Evolutionary conservation across 2,888 invertebrate species (phyloP).

Genomic region (Lottia scabra): DNA sequence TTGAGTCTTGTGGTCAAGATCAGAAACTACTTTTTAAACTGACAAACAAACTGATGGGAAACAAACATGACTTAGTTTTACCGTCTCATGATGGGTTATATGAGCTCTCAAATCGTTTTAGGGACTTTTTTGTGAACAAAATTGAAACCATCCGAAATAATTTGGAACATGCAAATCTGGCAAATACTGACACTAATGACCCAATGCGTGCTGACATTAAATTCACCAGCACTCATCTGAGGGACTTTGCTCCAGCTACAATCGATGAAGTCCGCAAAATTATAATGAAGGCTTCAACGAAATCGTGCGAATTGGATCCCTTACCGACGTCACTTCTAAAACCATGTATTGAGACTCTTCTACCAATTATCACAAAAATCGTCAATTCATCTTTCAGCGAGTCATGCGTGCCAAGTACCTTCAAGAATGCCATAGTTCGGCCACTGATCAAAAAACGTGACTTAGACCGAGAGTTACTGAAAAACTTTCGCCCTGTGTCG

Average conservation of each 20-base stretch:
- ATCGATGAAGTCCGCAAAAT: constrained; percentile 11
- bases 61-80: constrained; percentile 9
- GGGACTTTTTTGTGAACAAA: constrained; percentile 15
- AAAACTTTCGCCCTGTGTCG: constrained; percentile 10
- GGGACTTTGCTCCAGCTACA: background rate
- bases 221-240: no score
- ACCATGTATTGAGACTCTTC: background rate
- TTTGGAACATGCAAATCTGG: background rate
- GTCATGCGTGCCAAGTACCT: background rate
- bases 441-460: constrained; percentile 13
- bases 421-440: constrained; percentile 6
- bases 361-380: constrained; percentile 11
- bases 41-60: constrained; percentile 16
- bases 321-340: constrained; percentile 12
- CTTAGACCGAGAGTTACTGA: background rate
- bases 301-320: constrained; percentile 13
- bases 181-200: no score
- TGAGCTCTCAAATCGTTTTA: constrained; percentile 7
- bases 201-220: no score
- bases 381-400: constrained; percentile 10
- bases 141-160: constrained; percentile 7
- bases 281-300: background rate
- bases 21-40: constrained; percentile 9
- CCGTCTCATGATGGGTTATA: constrained; percentile 6
- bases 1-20: constrained; percentile 4